A percentile compares a stretch with the other conserved stretches of the same genome.
phyloP scores from a whole-genome alignment of 1,140 invertebrate species.

The Drosophila arizonae region DNA sequence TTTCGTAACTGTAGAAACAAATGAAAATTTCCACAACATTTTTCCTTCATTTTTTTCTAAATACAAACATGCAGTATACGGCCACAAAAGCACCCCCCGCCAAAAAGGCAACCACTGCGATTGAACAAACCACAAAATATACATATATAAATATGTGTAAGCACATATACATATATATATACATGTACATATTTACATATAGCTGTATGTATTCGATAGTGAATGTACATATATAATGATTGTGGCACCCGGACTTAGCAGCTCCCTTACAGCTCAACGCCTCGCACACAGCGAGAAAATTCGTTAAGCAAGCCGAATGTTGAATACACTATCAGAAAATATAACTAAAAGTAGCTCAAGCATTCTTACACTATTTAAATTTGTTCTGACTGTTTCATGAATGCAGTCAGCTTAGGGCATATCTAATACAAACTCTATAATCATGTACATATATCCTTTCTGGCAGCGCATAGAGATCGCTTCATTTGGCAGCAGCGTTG shows the following conservation, averaged over 20 bases:
- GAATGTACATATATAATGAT: background rate
- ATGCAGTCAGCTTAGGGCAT: too few species aligned
- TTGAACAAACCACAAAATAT: conserved; percentile 28
- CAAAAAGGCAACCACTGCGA: conserved; percentile 29
- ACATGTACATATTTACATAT: background rate
- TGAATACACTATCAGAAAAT: conserved; percentile 7
- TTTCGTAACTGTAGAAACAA: conserved; percentile 52
- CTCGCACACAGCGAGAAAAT: conserved; percentile 1
- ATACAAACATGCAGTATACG: conserved; percentile 3
- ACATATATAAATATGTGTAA: background rate
- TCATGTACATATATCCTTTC: background rate
- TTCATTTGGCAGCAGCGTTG: conserved; percentile 41
- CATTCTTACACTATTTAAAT: background rate
- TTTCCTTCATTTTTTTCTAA: conserved; percentile 8
- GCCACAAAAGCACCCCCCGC: conserved; percentile 28
- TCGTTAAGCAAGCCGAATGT: background rate
- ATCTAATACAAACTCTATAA: background rate
- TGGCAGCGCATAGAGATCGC: conserved; percentile 13
- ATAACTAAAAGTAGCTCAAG: background rate
- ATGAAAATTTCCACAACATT: conserved; percentile 38
- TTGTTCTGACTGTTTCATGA: too few species aligned
- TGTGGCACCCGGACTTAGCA: conserved; percentile 19
- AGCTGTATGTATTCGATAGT: background rate
- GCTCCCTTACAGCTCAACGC: conserved; percentile 35
- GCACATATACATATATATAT: background rate